Evolutionary conservation across 35 echinoderm and acorn worm genomes (phyloP).

Genomic region (Amphiura filiformis): DNA sequence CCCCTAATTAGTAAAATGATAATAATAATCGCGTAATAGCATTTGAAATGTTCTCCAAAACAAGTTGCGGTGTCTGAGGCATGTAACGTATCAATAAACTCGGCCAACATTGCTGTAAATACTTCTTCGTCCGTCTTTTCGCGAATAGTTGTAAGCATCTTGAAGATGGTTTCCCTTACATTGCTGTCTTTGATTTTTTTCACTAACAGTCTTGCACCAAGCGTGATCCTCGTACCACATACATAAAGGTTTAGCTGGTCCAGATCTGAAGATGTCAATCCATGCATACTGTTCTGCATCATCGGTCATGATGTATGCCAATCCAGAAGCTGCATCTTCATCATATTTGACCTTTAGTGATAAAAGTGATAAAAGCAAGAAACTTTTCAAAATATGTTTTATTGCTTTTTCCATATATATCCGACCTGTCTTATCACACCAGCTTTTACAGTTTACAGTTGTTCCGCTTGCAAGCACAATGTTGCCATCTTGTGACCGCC

Average conservation of each 20-base stretch:
- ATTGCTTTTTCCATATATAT: no score
- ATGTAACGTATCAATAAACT: background rate
- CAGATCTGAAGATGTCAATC: background rate
- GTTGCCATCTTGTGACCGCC: no score
- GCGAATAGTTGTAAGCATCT: background rate
- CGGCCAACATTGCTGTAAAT: background rate
- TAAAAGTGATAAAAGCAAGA: no score
- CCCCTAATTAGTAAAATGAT: no score
- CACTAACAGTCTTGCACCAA: conserved; percentile 14
- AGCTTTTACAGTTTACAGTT: no score
- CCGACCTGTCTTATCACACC: no score
- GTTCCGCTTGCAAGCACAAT: no score
- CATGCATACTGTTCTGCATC: conserved; percentile 10
- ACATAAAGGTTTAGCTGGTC: background rate
- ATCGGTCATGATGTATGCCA: no score
- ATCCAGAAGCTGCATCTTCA: no score
- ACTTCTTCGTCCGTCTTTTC: conserved; percentile 1
- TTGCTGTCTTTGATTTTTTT: background rate
- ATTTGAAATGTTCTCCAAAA: background rate
- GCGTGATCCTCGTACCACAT: conserved; percentile 10
- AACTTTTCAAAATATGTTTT: no score
- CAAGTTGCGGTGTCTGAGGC: background rate
- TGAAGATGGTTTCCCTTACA: background rate
- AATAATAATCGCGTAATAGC: background rate
- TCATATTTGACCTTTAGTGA: no score